Conservation (phyloP, 64 coral and sea anemone species). For the Porites australiensis region DNA sequence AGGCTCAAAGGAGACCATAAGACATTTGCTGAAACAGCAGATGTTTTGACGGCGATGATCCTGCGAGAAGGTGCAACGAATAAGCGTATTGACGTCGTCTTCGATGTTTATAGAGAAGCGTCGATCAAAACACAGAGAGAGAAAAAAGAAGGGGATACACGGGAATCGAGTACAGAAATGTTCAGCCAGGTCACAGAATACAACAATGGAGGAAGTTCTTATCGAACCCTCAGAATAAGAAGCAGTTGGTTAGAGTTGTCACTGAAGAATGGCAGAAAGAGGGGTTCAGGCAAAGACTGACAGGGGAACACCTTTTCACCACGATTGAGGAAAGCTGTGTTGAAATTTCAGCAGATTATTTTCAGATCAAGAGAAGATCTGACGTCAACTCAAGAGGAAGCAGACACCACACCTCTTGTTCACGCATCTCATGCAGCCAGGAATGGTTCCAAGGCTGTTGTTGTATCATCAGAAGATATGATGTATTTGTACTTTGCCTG, state of each 20-base stretch:
- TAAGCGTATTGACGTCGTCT: constrained; percentile 56
- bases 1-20: constrained; percentile 23
- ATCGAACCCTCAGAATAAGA: constrained; percentile 55
- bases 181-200: constrained; percentile 56
- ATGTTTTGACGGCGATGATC: constrained; percentile 6
- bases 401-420: constrained; percentile 24
- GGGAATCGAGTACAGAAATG: constrained; percentile 54
- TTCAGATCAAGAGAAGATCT: constrained; percentile 19
- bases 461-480: constrained; percentile 52
- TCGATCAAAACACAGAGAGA: constrained; percentile 70
- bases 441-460: constrained; percentile 4
- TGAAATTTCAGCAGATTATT: constrained; percentile 31
- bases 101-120: constrained; percentile 63
- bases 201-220: constrained; percentile 55
- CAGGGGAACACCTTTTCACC: too few relatives aligned
- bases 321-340: constrained; percentile 17
- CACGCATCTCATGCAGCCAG: constrained; percentile 61
- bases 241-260: constrained; percentile 15
- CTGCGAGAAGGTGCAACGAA: constrained; percentile 12
- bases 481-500: constrained; percentile 51
- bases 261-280: constrained; percentile 54
- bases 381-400: constrained; percentile 67
- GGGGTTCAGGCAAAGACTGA: constrained; percentile 13
- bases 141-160: constrained; percentile 24
- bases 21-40: constrained; percentile 26